Percentiles rank a stretch among this genome's conserved stretches.
phyloP scores from a whole-genome alignment of 30 jellyfish, hydroid and myxozoan genomes.

The Mastigias papua region DNA sequence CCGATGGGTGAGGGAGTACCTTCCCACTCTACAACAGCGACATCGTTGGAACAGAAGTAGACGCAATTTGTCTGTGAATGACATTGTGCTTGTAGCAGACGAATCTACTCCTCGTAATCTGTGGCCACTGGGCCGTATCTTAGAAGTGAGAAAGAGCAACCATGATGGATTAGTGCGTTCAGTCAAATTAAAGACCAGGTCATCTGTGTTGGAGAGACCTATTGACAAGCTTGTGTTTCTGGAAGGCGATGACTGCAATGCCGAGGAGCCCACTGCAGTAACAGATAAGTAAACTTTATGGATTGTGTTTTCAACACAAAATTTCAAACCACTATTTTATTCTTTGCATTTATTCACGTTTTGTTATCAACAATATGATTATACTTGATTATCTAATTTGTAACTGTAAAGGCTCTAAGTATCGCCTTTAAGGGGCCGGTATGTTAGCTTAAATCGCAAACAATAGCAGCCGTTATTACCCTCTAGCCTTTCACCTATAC shows the following conservation, averaged over 20 bases:
- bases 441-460: neutral
- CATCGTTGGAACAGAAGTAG: slow-evolving; percentile 15
- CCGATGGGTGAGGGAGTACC: slow-evolving; percentile 59
- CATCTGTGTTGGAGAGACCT: slow-evolving; percentile 25
- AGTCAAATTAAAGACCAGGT: slow-evolving; percentile 42
- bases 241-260: slow-evolving; percentile 19
- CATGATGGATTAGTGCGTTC: slow-evolving; percentile 48
- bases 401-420: neutral
- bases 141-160: slow-evolving; percentile 37
- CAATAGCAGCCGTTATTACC: too few relatives aligned
- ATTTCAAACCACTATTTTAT: neutral
- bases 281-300: neutral
- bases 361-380: neutral
- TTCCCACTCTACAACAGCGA: slow-evolving; percentile 30
- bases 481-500: too few relatives aligned
- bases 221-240: slow-evolving; percentile 51
- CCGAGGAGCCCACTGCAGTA: neutral
- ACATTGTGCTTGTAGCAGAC: slow-evolving; percentile 48
- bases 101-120: slow-evolving; percentile 24
- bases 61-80: slow-evolving; percentile 9
- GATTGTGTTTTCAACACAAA: neutral
- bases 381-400: neutral
- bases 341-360: neutral
- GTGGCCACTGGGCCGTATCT: slow-evolving; percentile 60
- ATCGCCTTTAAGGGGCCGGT: neutral